These are phyloP conservation scores for Trichonephila clavata DNA, from an alignment of 1,140 invertebrate species.

Conservation along the genomic window DNA sequence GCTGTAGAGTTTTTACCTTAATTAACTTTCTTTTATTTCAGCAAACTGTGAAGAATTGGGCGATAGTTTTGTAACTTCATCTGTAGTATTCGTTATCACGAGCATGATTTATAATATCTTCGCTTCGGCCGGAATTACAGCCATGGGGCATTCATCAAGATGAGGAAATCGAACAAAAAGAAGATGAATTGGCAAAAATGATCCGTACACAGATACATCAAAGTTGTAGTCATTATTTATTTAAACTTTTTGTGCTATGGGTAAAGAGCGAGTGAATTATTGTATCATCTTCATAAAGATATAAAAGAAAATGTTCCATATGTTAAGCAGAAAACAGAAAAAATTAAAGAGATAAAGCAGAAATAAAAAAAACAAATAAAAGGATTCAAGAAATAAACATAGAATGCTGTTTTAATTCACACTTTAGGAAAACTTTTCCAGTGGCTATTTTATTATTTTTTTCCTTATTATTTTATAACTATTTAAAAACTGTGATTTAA, in stretches of 20 bases:
- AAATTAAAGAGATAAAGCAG: too few relatives aligned
- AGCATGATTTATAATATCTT: slow-evolving; percentile 89
- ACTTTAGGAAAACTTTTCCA: too few relatives aligned
- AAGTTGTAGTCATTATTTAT: background rate
- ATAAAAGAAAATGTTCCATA: too few relatives aligned
- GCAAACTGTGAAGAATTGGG: slow-evolving; percentile 79
- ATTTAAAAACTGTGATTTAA: too few relatives aligned
- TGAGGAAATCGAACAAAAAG: background rate
- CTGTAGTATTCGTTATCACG: slow-evolving; percentile 83
- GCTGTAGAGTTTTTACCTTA: background rate
- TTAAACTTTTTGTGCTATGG: background rate
- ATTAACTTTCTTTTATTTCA: slow-evolving; percentile 54
- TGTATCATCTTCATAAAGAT: too few relatives aligned
- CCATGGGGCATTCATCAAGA: slow-evolving; percentile 83
- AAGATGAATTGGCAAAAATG: background rate
- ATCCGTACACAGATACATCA: background rate
- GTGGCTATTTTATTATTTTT: too few relatives aligned
- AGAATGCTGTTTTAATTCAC: too few relatives aligned
- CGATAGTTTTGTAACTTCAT: slow-evolving; percentile 79
- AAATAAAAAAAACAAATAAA: too few relatives aligned
- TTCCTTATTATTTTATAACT: too few relatives aligned
- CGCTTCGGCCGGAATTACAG: slow-evolving; percentile 90
- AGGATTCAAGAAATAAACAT: too few relatives aligned
- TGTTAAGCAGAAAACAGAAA: too few relatives aligned
- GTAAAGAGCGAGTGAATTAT: too few relatives aligned